Evolutionary conservation across 2,797 vertebrate genomes (phyloP), one percentile per base, ranked within the genome.

Genomic region (Merluccius polli): DNA sequence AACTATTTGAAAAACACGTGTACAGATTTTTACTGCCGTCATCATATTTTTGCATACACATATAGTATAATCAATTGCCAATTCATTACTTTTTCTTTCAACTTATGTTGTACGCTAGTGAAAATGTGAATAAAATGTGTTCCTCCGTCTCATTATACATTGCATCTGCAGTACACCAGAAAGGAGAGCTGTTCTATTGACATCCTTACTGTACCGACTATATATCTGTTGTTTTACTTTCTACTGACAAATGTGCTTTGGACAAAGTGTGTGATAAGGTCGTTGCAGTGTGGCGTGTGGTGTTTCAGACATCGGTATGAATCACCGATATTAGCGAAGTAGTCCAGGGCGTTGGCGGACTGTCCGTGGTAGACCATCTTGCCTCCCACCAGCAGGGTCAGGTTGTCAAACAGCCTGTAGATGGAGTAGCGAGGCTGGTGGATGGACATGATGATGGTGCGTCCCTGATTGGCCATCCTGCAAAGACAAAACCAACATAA

Each of bases 351-450:
- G 0, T 92, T 82, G 72, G 88, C 85, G 6, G 95, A 91, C 0
- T 95, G 95, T 16, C 97, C 97, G 0, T 99, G 97, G 83, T 94
- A 99, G 24, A 98, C 87, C 81, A 95, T 84, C 79, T 92, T 95
- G 36, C 97, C 98, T 0, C 86, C 84, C 0, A 96, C 95, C 88
- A 99, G 81, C 80, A 99, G 87, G 0, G 95, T 98, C 75, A 99
- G 90, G 27, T 73, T 94, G 87, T 98, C 95, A 78, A 98, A 98
- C 71, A 96, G 89, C 30, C 92, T 93, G 90, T 97, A 99, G 90
- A 99, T 99, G 86, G 96, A 96, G 83, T 96, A 98, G 0, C 95
- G 95, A 7, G 97, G 97, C 75, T 98, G 97, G 84, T 98, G 96
- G 87, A 99, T 98, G 78, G 97, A 98, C 90, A 99, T 95, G 72